Evolutionary conservation across 2,797 vertebrate species (phyloP).

Genomic region (Acomys russatus): DNA sequence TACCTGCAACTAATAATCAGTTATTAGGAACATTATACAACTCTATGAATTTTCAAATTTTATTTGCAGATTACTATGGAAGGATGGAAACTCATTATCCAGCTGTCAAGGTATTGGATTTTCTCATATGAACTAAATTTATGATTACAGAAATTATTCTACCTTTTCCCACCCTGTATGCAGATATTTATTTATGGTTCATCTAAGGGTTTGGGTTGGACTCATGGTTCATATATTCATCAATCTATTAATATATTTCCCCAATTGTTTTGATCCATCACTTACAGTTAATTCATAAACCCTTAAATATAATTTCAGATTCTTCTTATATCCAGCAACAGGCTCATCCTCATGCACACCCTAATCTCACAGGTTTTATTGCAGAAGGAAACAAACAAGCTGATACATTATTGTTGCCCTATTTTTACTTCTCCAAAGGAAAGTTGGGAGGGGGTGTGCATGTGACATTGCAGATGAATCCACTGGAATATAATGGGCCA

Average conservation of each 20-base stretch:
- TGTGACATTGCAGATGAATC: not conserved
- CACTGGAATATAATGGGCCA: not conserved
- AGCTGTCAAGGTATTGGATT: no score
- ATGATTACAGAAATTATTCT: not conserved
- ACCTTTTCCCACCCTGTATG: not conserved
- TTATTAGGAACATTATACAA: not conserved
- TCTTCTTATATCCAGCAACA: not conserved
- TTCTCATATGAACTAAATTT: not conserved
- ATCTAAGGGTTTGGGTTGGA: not conserved
- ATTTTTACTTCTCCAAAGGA: not conserved
- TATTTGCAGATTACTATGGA: no score
- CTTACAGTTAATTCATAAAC: not conserved
- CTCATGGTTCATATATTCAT: not conserved
- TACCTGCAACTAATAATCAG: not conserved
- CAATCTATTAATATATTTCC: not conserved
- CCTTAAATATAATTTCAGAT: not conserved
- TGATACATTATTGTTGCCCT: not conserved
- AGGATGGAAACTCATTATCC: no score
- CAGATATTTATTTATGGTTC: not conserved
- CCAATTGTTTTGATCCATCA: not conserved
- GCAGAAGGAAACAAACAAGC: not conserved
- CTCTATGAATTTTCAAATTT: no score
- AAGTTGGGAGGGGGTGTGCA: not conserved
- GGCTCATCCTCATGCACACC: not conserved
- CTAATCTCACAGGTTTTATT: not conserved